These are phyloP conservation scores for Listronotus bonariensis DNA, from an alignment of 1,140 invertebrate genomes.

Conservation along the genomic window DNA sequence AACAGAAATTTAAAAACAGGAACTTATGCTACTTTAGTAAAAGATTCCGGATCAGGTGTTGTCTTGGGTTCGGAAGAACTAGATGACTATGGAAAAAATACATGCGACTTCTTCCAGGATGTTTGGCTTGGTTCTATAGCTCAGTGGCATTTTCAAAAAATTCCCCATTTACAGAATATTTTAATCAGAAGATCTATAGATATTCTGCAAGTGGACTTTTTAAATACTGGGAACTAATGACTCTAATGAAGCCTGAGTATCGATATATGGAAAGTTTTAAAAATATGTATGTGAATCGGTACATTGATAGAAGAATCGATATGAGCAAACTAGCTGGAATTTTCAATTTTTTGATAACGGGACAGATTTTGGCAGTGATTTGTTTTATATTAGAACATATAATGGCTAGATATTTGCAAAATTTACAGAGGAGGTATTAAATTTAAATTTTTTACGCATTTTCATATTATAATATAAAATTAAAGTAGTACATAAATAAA, in stretches of 20 bases:
- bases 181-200: constrained; percentile 5
- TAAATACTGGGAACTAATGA: constrained; percentile 8
- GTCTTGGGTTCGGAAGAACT: constrained; percentile 14
- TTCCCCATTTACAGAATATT: constrained; percentile 21
- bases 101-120: constrained; percentile 19
- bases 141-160: constrained; percentile 19
- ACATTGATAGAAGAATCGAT: constrained; percentile 7
- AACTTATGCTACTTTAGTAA: constrained; percentile 16
- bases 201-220: constrained; percentile 14
- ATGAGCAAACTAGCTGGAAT: constrained; percentile 17
- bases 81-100: constrained; percentile 19
- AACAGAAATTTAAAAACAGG: constrained; percentile 7
- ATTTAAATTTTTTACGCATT: constrained; percentile 4
- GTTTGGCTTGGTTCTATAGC: constrained; percentile 29
- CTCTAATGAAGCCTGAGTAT: constrained; percentile 12
- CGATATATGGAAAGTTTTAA: constrained; percentile 24
- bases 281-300: constrained; percentile 15
- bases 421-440: neutral
- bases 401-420: neutral
- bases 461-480: no score
- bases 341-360: constrained; percentile 22
- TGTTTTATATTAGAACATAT: constrained; percentile 16
- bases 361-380: constrained; percentile 7
- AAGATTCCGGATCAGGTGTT: neutral
- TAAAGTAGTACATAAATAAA: no score